Evolutionary conservation across 2,888 invertebrate genomes (phyloP).

Genomic region (Carcina quercana): DNA sequence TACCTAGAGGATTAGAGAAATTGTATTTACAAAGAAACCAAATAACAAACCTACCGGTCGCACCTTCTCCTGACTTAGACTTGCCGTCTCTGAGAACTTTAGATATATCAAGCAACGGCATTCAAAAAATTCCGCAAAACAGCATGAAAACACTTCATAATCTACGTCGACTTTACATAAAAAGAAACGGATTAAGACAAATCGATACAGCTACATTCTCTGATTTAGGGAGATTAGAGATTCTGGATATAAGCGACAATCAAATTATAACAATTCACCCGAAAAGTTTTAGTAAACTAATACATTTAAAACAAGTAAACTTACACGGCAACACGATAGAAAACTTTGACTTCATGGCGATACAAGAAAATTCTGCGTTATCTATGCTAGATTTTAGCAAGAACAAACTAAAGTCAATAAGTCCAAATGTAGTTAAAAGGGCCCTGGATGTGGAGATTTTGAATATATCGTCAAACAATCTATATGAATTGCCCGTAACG

Average conservation of each 20-base stretch:
- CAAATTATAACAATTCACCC: constrained; percentile 79
- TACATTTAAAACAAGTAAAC: constrained; percentile 80
- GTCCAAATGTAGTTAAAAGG: constrained; percentile 76
- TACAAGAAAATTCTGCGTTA: constrained; percentile 78
- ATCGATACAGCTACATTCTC: constrained; percentile 81
- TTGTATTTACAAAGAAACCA: constrained; percentile 82
- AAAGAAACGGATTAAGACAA: constrained; percentile 81
- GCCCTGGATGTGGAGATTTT: constrained; percentile 81
- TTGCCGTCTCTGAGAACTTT: constrained; percentile 82
- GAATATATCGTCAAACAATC: constrained; percentile 85
- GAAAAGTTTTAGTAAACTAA: constrained; percentile 76
- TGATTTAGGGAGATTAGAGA: constrained; percentile 80
- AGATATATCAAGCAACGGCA: constrained; percentile 83
- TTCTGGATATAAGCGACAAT: constrained; percentile 84
- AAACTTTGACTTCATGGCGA: constrained; percentile 78
- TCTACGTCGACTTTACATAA: constrained; percentile 80
- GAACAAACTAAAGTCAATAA: constrained; percentile 82
- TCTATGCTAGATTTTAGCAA: constrained; percentile 82
- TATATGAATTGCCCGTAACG: constrained; percentile 82
- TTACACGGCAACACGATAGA: constrained; percentile 85
- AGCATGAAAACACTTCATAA: constrained; percentile 79
- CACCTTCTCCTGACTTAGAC: constrained; percentile 80
- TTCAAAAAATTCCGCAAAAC: constrained; percentile 80
- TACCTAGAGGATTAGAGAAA: constrained; percentile 85
- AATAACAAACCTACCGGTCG: constrained; percentile 77